Base-by-base conservation (phyloP, 2,888 invertebrate species). In the Hydropsyche betteni region DNA sequence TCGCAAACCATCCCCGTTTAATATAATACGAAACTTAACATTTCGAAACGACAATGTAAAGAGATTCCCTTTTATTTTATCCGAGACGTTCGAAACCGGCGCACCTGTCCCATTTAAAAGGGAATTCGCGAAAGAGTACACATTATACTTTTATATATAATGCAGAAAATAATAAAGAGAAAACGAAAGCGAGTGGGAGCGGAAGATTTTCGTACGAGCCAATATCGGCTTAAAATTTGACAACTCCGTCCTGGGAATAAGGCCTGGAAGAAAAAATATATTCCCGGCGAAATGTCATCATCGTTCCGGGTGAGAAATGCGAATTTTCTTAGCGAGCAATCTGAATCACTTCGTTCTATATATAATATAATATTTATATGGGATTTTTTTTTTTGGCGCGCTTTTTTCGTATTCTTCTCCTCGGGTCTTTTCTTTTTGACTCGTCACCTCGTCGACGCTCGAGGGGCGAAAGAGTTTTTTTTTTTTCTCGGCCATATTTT, bases 271-370 rank as follows among this genome's bases (percentile, higher is more conserved):
- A 36, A 61, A 61, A 64, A 64, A 64, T 36, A 55, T 55, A 33
- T 64, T 64, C 12, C 64, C 64, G 64, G 36, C 64, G 64, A 64
- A 64, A 64, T 64, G 64, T 64, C 64, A 64, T 64, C 64, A 64
- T 64, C 64, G 64, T 64, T 64, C 64, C 33, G 64, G 64, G 64
- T 64, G 64, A 64, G 64, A 64, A 64, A 36, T 64, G 64, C 36
- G 64, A 64, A 64, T 64, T 64, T 64, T 64, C 64, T 64, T 64
- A 64, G 64, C 64, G 64, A 64, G 64, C 64, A 64, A 64, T 64
- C 64, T 64, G 64, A 64, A 64, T 64, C 64, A 64, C 64, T 64
- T 64, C 64, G 34, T 64, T 36, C 64, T 64, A 64, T 64, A 36
- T 10, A 36, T 33, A 55, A 12, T 51, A 12, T 12, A 55, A 55